Percentiles rank a stretch among this genome's conserved stretches.
Evolutionary conservation across 2,888 invertebrate genomes (phyloP).

Genomic region (Anoplius nigerrimus): DNA sequence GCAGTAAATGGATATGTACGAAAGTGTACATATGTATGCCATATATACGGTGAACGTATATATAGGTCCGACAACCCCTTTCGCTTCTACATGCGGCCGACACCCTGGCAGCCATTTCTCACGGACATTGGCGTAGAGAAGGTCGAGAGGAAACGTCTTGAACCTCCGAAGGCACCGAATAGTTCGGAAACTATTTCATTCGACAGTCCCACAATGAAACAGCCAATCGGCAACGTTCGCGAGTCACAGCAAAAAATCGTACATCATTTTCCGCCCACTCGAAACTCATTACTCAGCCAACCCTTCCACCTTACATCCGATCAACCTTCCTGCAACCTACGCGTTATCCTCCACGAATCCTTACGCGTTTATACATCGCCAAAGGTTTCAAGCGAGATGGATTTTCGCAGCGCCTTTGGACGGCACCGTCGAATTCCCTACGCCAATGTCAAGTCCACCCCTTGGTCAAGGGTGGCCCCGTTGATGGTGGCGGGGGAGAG

Average conservation of each 20-base stretch:
- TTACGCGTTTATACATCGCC: too few species aligned
- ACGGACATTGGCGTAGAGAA: conserved; percentile 57
- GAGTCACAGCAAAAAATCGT: too few species aligned
- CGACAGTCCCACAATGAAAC: too few species aligned
- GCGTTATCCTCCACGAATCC: too few species aligned
- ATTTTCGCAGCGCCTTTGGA: neutral
- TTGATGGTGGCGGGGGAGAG: conserved; percentile 42
- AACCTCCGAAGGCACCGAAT: neutral
- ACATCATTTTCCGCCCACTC: too few species aligned
- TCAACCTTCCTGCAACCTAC: too few species aligned
- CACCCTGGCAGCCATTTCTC: conserved; percentile 62
- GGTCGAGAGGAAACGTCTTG: neutral
- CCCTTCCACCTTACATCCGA: too few species aligned
- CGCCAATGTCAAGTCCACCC: conserved; percentile 63
- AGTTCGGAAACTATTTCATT: neutral
- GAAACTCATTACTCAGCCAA: too few species aligned
- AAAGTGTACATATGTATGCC: conserved; percentile 9
- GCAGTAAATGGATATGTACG: too few species aligned
- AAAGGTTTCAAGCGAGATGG: neutral
- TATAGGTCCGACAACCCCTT: conserved; percentile 57
- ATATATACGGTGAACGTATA: conserved; percentile 14
- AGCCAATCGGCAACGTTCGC: too few species aligned
- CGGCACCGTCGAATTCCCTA: conserved; percentile 31
- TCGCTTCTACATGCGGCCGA: conserved; percentile 60
- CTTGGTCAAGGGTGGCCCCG: conserved; percentile 61